Conservation (phyloP, 2,888 invertebrate genomes). For the Acronicta leporina region DNA sequence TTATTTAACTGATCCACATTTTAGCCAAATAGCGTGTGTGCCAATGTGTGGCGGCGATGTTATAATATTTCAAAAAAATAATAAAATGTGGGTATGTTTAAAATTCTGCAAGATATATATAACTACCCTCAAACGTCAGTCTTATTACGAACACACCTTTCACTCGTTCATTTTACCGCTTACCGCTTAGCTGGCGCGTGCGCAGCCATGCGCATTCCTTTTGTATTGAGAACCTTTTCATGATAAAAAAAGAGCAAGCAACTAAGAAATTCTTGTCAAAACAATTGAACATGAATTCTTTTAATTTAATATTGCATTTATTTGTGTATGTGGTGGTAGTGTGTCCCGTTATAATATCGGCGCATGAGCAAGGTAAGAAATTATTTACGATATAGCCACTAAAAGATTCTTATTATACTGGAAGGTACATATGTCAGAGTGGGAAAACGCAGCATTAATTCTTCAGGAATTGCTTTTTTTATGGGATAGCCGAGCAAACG, state of each 20-base stretch:
- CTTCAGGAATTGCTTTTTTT: too few species aligned
- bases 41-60: too few species aligned
- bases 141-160: not conserved
- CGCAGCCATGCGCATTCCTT: constrained; percentile 16
- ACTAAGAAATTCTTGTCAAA: not conserved
- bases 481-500: too few species aligned
- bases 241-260: constrained; percentile 3
- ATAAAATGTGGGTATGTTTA: not conserved
- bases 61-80: not conserved
- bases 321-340: constrained; percentile 67
- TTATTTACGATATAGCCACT: too few species aligned
- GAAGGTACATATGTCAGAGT: too few species aligned
- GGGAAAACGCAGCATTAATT: too few species aligned
- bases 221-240: not conserved
- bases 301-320: constrained; percentile 45
- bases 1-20: not conserved
- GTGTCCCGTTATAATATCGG: constrained; percentile 58
- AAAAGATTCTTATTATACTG: too few species aligned
- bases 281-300: constrained; percentile 20
- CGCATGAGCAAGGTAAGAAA: constrained; percentile 44
- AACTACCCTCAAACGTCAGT: constrained; percentile 18
- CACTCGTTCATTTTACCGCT: constrained; percentile 36
- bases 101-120: not conserved
- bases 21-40: not conserved
- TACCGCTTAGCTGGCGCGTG: constrained; percentile 18